Percentiles rank a stretch among this genome's conserved stretches.
These are phyloP conservation scores for Apamea crenata DNA, from an alignment of 2,888 invertebrate species.

Conservation along the genomic window DNA sequence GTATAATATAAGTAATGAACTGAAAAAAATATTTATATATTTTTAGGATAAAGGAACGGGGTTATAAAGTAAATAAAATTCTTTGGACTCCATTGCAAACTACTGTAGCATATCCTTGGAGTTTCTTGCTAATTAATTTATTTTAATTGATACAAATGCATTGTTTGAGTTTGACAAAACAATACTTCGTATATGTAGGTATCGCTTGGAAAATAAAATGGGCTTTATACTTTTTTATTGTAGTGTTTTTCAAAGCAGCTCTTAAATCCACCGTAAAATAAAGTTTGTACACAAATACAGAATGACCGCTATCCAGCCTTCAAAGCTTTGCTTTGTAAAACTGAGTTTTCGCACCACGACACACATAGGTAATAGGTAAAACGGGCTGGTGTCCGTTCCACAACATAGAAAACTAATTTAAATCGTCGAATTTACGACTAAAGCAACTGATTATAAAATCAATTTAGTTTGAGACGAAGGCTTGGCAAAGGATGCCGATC, in stretches of 20 bases:
- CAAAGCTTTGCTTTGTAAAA: not conserved
- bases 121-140: no score
- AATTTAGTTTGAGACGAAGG: conserved; percentile 5
- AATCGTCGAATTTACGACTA: conserved; percentile 18
- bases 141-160: no score
- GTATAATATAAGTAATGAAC: not conserved
- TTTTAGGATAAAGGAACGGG: no score
- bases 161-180: not conserved
- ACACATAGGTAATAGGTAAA: no score
- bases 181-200: not conserved
- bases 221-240: not conserved
- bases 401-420: conserved; percentile 1
- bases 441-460: not conserved
- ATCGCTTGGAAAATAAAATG: not conserved
- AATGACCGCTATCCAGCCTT: no score
- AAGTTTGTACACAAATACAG: not conserved
- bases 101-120: no score
- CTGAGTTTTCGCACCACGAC: not conserved
- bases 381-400: no score
- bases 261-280: not conserved
- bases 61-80: not conserved
- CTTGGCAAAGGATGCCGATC: conserved; percentile 17
- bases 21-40: no score
- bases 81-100: not conserved
- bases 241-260: not conserved